phyloP scores from a whole-genome alignment of 2,888 invertebrate species.

The Pyralis farinalis region DNA sequence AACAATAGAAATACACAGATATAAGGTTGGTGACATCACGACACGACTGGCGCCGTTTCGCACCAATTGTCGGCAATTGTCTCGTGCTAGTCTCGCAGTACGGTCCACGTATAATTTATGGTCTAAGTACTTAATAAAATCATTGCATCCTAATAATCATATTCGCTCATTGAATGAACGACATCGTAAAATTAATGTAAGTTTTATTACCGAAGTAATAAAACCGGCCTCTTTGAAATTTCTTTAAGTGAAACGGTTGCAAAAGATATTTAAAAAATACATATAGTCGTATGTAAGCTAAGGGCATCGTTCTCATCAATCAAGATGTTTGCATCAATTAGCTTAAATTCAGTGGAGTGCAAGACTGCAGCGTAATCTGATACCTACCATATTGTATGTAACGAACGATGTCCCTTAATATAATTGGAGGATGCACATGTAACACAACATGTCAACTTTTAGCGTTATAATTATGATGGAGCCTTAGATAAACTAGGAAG shows the following conservation, averaged over 20 bases:
- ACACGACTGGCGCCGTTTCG: conserved; percentile 63
- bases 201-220: conserved; percentile 17
- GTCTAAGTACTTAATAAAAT: conserved; percentile 51
- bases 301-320: conserved; percentile 65
- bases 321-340: conserved; percentile 67
- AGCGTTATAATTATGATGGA: too few species aligned
- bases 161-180: conserved; percentile 46
- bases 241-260: conserved; percentile 9
- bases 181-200: conserved; percentile 42
- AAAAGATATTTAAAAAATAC: conserved; percentile 20
- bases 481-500: too few species aligned
- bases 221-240: conserved; percentile 19
- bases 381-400: conserved; percentile 40
- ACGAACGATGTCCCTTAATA: conserved; percentile 38
- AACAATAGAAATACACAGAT: background rate
- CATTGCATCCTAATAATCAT: conserved; percentile 59
- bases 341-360: conserved; percentile 42
- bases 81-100: conserved; percentile 45
- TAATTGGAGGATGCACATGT: conserved; percentile 35
- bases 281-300: conserved; percentile 34
- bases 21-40: conserved; percentile 61
- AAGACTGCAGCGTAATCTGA: conserved; percentile 57
- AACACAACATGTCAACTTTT: conserved; percentile 35
- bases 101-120: conserved; percentile 41
- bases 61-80: conserved; percentile 73